Evolutionary conservation across 2,888 invertebrate genomes (phyloP), one percentile per base, ranked within the genome.

Genomic region (Lycocerus yunnanus): DNA sequence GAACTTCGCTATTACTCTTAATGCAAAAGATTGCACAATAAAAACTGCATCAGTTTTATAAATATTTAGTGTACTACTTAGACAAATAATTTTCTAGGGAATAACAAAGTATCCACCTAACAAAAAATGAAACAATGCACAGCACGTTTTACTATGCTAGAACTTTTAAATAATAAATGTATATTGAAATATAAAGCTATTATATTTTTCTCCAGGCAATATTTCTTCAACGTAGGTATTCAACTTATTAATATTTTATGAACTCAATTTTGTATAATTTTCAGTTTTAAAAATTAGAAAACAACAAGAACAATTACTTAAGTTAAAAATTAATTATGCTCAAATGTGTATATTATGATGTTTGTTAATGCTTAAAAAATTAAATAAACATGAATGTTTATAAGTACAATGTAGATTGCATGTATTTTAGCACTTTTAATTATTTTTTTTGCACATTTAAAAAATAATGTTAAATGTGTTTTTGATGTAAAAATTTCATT

Each of bases 161-260:
- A 18, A 18, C 61, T 63, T 63, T 63, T 61, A 18, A 63, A 63
- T 63, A 63, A 63, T 63, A 63, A 63, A 63, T 63, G 16, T 63
- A 63, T 63, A 63, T 63, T 63, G 61, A 63, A 63, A 63, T 20
- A 63, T 63, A 63, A 63, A 63, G 18, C 18, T 20, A 63, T 63
- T 18, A 63, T 63, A 20, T 63, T 63, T 59, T 63, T 63, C 16
- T 20, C 16, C 13, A 20, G 61, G 20, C 15, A 18, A 60, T 15
- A 16, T 63, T 63, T 20, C 20, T 63, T 63, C 6, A 13, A 14
- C 61, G 3, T 18, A 14, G 11, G n/a, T 43, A 43, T 43, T 13
- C 43, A n/a, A n/a, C 6, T n/a, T 43, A n/a, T 43, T 43, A n/a
- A 43, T 43, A 43, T 43, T 43, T 43, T 43, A 43, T n/a, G 43